phyloP scores from a whole-genome alignment of 2,888 invertebrate genomes.

The Dasypogon diadema region DNA sequence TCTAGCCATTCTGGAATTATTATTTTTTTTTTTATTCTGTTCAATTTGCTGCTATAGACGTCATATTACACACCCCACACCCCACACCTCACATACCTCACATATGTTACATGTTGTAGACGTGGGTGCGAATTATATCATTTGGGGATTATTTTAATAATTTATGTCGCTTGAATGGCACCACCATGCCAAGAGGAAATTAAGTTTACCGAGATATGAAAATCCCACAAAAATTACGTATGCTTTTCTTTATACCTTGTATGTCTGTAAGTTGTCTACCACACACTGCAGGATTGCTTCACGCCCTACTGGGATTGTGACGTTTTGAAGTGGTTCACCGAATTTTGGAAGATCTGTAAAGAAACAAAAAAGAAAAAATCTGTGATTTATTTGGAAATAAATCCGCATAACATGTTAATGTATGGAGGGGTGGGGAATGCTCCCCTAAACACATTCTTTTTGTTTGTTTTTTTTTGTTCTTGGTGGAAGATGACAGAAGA shows the following conservation, averaged over 20 bases:
- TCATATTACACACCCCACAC: too few species aligned
- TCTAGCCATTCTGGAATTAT: background rate
- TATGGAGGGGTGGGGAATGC: too few species aligned
- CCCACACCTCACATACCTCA: too few species aligned
- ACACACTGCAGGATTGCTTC: conserved; percentile 77
- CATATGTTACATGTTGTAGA: background rate
- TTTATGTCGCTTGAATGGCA: conserved; percentile 50
- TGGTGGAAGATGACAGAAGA: too few species aligned
- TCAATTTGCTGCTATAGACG: background rate
- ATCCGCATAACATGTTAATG: too few species aligned
- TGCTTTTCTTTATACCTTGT: conserved; percentile 72
- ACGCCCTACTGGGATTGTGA: conserved; percentile 76
- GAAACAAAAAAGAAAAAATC: too few species aligned
- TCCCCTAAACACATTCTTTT: too few species aligned
- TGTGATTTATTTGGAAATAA: too few species aligned
- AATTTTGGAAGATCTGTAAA: conserved; percentile 78
- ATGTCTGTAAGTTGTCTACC: conserved; percentile 77
- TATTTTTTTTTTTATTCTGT: background rate
- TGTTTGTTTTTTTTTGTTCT: too few species aligned
- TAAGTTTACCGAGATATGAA: background rate
- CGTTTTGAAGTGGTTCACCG: conserved; percentile 76
- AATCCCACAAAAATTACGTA: conserved; percentile 26
- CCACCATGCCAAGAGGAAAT: conserved; percentile 34
- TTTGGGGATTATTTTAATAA: conserved; percentile 38
- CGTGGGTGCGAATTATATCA: conserved; percentile 41